These are phyloP conservation scores for Anguilla megastoma DNA, from an alignment of 2,797 vertebrate species.

Conservation along the genomic window DNA sequence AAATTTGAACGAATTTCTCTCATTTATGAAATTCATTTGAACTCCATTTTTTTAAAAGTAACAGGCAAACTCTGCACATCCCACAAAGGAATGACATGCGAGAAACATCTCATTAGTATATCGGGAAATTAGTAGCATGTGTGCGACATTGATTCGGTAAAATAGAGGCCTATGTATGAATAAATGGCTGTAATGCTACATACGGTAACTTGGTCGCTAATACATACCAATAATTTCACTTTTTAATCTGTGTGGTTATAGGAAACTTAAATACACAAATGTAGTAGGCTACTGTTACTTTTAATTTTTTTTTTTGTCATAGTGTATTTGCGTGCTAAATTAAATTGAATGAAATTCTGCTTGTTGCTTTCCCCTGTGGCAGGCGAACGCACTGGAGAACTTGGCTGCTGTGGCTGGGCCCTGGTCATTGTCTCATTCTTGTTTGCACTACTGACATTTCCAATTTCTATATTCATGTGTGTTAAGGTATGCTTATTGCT, in stretches of 20 bases:
- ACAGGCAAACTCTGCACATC: no score
- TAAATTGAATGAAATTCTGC: not conserved
- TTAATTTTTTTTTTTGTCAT: not conserved
- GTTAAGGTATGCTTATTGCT: conserved; percentile 75
- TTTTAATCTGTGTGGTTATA: not conserved
- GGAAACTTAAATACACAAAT: not conserved
- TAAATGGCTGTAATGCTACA: not conserved
- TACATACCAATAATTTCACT: not conserved
- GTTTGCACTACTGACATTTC: conserved; percentile 73
- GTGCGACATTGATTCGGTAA: no score
- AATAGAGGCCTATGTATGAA: no score
- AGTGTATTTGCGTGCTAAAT: not conserved
- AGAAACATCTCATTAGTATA: no score
- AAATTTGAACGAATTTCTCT: no score
- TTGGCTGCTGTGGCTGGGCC: conserved; percentile 79
- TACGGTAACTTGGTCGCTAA: not conserved
- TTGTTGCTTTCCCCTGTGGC: conserved; percentile 22
- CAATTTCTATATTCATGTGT: conserved; percentile 81
- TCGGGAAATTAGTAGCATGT: no score
- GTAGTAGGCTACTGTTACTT: not conserved
- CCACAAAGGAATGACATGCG: no score
- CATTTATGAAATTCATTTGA: no score
- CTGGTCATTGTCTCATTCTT: conserved; percentile 74
- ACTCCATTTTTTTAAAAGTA: no score
- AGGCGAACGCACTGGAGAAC: conserved; percentile 55